Percentiles rank a stretch among this genome's conserved stretches.
Conservation (phyloP, 2,888 invertebrate genomes). For the Oscheius onirici region DNA sequence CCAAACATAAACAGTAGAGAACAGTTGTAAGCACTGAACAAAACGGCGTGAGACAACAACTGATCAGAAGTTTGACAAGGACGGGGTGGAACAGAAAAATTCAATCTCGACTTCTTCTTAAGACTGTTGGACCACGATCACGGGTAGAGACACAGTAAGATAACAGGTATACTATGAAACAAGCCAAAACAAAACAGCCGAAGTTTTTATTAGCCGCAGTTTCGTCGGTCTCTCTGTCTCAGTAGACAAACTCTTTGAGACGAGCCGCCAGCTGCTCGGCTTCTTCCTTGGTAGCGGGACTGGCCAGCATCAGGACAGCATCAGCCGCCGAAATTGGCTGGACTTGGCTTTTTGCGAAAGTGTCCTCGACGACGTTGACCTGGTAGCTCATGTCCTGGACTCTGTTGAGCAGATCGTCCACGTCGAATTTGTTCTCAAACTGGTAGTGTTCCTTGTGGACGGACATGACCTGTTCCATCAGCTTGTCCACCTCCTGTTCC, state of each 20-base stretch:
- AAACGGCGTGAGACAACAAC: no score
- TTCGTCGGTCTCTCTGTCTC: neutral
- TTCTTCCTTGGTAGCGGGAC: neutral
- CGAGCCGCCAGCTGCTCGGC: neutral
- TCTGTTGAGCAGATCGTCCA: slow-evolving; percentile 5
- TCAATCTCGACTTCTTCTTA: no score
- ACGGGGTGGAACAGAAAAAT: no score
- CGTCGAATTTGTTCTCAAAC: slow-evolving; percentile 2
- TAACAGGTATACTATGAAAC: no score
- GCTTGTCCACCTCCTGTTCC: neutral
- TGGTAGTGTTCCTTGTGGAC: slow-evolving; percentile 11
- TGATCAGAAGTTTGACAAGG: no score
- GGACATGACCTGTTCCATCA: neutral
- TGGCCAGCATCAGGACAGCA: neutral
- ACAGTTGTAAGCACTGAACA: no score
- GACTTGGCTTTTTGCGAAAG: neutral
- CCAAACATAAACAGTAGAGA: no score
- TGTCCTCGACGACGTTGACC: neutral
- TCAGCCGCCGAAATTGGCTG: neutral
- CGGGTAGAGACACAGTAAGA: no score
- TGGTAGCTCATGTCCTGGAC: slow-evolving; percentile 13
- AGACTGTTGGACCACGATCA: no score
- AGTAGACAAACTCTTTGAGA: slow-evolving; percentile 8
- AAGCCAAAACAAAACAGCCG: no score
- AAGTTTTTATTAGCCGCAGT: no score